Conservation (phyloP, 2,113 vertebrate genomes). For the Eudyptes chrysolophus region DNA sequence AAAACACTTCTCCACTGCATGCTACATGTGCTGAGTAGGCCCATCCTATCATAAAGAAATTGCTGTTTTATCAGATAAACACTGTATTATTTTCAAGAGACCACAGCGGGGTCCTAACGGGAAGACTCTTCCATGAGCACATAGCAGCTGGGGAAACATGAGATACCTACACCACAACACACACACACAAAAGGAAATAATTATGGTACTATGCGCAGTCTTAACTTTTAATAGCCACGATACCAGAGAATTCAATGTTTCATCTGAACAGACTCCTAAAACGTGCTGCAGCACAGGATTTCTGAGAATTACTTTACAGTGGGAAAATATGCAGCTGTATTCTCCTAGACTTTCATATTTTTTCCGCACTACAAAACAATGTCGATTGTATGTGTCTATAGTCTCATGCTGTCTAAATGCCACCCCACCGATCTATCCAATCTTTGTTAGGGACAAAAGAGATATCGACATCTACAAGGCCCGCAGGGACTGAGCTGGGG, state of each 20-base stretch:
- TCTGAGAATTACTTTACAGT: not conserved
- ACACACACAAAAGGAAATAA: rapidly evolving
- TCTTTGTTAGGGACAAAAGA: not conserved
- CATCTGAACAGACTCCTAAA: not conserved
- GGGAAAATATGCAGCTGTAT: not conserved
- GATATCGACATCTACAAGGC: rapidly evolving
- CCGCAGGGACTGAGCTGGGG: not conserved
- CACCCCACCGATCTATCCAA: not conserved
- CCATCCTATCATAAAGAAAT: not conserved
- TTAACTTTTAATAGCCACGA: not conserved
- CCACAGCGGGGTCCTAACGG: not conserved
- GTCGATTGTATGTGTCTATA: rapidly evolving
- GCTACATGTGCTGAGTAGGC: not conserved
- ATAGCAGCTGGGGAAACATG: not conserved
- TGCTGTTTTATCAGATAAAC: not conserved
- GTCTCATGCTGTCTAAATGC: not conserved
- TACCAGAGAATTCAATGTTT: not conserved
- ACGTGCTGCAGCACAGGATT: not conserved
- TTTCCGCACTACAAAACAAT: not conserved
- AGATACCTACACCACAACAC: not conserved
- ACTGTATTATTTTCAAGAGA: not conserved
- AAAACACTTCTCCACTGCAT: not conserved
- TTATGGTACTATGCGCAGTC: not conserved
- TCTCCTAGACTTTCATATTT: not conserved
- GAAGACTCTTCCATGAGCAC: not conserved